These are phyloP conservation scores for Hydra vulgaris DNA, from an alignment of 30 jellyfish, hydroid and myxozoan genomes.

Conservation along the genomic window DNA sequence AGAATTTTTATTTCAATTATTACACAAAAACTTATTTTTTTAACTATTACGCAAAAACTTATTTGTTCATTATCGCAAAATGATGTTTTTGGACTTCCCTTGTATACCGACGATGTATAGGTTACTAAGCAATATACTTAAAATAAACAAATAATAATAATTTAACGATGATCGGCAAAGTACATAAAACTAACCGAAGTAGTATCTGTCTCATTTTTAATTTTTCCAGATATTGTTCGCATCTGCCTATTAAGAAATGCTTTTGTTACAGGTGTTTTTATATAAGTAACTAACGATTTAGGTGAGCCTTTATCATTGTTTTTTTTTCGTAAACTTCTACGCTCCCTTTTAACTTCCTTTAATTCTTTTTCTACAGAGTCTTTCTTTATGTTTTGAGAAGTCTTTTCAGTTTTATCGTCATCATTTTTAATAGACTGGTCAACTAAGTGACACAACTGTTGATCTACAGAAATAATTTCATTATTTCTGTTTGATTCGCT, in stretches of 20 bases:
- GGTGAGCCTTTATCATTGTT: slow-evolving; percentile 1
- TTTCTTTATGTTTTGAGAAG: not conserved
- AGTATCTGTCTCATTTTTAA: not conserved
- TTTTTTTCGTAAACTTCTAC: not conserved
- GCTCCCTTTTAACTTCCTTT: not conserved
- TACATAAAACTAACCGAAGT: not conserved
- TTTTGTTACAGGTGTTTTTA: slow-evolving; percentile 16
- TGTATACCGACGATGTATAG: too few species aligned
- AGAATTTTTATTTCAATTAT: too few species aligned
- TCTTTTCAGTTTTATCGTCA: not conserved
- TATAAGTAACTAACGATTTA: slow-evolving; percentile 4
- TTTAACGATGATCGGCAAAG: too few species aligned
- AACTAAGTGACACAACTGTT: not conserved
- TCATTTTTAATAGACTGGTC: slow-evolving; percentile 1
- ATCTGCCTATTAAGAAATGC: slow-evolving; percentile 14
- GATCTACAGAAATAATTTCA: not conserved
- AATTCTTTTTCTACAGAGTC: not conserved
- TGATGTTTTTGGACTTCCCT: too few species aligned
- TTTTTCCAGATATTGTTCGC: slow-evolving; percentile 10
- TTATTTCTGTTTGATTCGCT: not conserved
- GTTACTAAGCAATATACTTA: too few species aligned
- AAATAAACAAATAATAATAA: too few species aligned
- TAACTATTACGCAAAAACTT: too few species aligned
- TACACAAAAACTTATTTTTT: too few species aligned
- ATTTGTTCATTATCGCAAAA: too few species aligned